Base-by-base conservation (phyloP, 2,888 invertebrate species). In the Pterobdella sp. region DNA sequence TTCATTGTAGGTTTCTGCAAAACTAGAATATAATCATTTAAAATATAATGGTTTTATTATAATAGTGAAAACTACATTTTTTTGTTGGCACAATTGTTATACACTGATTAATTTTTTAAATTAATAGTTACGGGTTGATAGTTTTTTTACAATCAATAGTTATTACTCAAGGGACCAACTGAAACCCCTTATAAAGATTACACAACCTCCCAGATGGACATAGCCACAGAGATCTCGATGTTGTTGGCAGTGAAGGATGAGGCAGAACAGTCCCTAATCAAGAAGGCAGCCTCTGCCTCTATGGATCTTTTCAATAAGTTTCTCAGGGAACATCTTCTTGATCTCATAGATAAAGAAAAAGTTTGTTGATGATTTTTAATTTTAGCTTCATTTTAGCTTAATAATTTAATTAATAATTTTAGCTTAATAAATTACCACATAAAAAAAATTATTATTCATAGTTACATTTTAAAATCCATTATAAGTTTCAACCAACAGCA, bases 261-360 rank as follows among this genome's bases (percentile, higher is more conserved):
- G 77, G 84, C 89, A 0, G 98, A 98, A 85, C 86, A 97, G 73
- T 88, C 89, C 69, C 90, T 91, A 10, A 89, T 96, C 72, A 93
- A 92, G 81, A 94, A 94, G 85, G 95, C 98, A 0, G 92, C 92
- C 79, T 86, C 91, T 82, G 93, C 94, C 18, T 92, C 95, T 14
- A 91, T 92, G 73, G 95, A 96, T 85, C 90, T 98, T 22, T 98
- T 95, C 84, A 92, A 90, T 68, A 97, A 97, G 84, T 95, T 93
- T 85, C 87, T 98, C 63, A 93, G 94, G 84, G 94, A 95, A 84
- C 94, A 97, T 85, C 92, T 98, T 77, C 94, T 97, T 91, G 95
- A 95, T 84, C 93, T 97, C 78, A 94, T 98, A 81, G 97, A 98
- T 87, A 90, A 93, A 2, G 98, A 98, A 83, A 94, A 84, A 81